A percentile compares a stretch with the other conserved stretches of the same genome.
phyloP scores from a whole-genome alignment of 2,797 vertebrate genomes.

The Chanos chanos region DNA sequence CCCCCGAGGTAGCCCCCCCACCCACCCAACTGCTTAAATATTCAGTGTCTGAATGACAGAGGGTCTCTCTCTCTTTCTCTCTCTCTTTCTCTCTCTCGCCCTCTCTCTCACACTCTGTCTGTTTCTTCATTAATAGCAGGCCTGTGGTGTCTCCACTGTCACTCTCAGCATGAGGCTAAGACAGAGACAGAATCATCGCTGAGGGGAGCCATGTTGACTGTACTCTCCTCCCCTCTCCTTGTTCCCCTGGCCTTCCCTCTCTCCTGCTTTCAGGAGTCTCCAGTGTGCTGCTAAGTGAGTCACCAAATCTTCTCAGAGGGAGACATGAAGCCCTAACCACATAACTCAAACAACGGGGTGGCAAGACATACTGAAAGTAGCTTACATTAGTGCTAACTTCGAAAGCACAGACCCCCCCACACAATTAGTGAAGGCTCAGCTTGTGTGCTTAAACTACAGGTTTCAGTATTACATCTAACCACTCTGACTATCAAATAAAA shows the following conservation, averaged over 20 bases:
- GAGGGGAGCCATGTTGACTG: conserved; percentile 16
- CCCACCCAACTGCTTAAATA: conserved; percentile 37
- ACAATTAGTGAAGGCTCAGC: no score
- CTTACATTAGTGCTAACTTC: no score
- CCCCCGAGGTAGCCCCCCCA: conserved; percentile 26
- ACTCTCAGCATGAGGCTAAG: conserved; percentile 48
- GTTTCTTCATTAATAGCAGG: conserved; percentile 48
- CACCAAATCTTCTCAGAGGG: background rate
- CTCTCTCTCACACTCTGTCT: conserved; percentile 8
- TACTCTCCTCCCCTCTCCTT: background rate
- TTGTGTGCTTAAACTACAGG: no score
- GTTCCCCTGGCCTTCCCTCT: background rate
- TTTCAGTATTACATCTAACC: no score
- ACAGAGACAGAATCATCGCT: conserved; percentile 36
- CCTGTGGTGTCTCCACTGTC: conserved; percentile 43
- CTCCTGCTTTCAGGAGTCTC: background rate
- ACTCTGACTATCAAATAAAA: no score
- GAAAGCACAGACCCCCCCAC: no score
- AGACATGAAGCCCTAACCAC: conserved; percentile 2
- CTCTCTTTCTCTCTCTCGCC: conserved; percentile 3
- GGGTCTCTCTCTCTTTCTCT: background rate
- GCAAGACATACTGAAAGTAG: no score
- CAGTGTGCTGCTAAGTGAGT: background rate
- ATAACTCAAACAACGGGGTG: no score
- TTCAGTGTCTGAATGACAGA: conserved; percentile 22